Evolutionary conservation across 1,140 invertebrate genomes (phyloP).

Genomic region (Adoxophyes honmai): DNA sequence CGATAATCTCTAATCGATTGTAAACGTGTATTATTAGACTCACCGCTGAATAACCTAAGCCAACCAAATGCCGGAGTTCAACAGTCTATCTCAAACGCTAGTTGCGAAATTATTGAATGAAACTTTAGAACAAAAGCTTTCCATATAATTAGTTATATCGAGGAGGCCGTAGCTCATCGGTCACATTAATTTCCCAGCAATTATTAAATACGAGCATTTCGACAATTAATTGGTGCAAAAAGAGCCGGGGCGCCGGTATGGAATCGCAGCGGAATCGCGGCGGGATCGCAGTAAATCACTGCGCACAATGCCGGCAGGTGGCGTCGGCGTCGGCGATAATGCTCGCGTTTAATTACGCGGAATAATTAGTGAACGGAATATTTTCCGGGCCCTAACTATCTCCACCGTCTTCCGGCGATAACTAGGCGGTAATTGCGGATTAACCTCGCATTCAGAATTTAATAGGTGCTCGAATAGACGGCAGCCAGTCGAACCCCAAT

Average conservation of each 20-base stretch:
- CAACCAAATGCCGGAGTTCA: slow-evolving; percentile 5
- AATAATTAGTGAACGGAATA: slow-evolving; percentile 77
- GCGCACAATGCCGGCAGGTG: slow-evolving; percentile 71
- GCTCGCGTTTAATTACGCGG: slow-evolving; percentile 75
- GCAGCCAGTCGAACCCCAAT: slow-evolving; percentile 51
- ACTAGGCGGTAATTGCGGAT: slow-evolving; percentile 76
- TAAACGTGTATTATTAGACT: too few relatives aligned
- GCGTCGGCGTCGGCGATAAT: slow-evolving; percentile 69
- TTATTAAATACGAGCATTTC: slow-evolving; percentile 70
- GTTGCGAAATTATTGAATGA: slow-evolving; percentile 9
- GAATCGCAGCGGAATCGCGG: slow-evolving; percentile 62
- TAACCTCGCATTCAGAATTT: slow-evolving; percentile 74
- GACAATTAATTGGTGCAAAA: slow-evolving; percentile 75
- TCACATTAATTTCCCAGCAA: slow-evolving; percentile 68
- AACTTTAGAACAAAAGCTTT: slow-evolving; percentile 11
- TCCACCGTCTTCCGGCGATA: slow-evolving; percentile 75
- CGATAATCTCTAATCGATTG: too few relatives aligned
- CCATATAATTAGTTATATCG: slow-evolving; percentile 14
- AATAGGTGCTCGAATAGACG: slow-evolving; percentile 66
- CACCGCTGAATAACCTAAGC: neutral
- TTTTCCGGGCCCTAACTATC: slow-evolving; percentile 76
- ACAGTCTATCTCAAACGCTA: slow-evolving; percentile 9
- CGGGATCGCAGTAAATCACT: slow-evolving; percentile 71
- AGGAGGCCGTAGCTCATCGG: slow-evolving; percentile 30
- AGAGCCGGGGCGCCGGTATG: slow-evolving; percentile 57